phyloP scores from a whole-genome alignment of 2,113 vertebrate genomes.

The Bostrychus sinensis region DNA sequence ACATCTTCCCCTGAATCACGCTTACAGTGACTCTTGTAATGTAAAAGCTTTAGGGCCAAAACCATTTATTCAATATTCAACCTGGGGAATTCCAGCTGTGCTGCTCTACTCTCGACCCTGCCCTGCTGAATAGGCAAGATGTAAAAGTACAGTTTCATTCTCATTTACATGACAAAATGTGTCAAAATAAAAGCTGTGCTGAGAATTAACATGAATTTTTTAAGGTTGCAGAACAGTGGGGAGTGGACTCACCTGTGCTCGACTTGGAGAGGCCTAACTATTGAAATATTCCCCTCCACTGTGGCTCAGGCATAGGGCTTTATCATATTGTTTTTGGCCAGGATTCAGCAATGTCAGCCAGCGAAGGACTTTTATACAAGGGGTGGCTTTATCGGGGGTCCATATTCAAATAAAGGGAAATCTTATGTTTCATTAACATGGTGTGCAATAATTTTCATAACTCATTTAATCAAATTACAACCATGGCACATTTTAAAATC shows the following conservation, averaged over 20 bases:
- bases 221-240: constrained; percentile 76
- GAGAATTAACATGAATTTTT: constrained; percentile 30
- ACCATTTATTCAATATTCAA: background rate
- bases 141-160: constrained; percentile 1
- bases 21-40: background rate
- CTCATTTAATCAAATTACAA: too few species aligned
- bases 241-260: constrained; percentile 64
- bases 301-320: constrained; percentile 80
- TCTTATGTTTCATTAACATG: too few species aligned
- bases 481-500: too few species aligned
- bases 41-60: background rate
- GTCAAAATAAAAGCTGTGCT: constrained; percentile 11
- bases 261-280: constrained; percentile 53
- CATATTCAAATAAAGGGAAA: too few species aligned
- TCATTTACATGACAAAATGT: constrained; percentile 12
- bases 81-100: background rate
- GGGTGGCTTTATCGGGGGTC: constrained; percentile 80
- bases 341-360: constrained; percentile 83
- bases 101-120: background rate
- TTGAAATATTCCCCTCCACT: constrained; percentile 84
- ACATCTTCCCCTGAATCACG: too few species aligned
- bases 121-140: background rate
- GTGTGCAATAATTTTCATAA: too few species aligned
- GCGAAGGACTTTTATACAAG: constrained; percentile 72
- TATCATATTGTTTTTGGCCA: constrained; percentile 86